A percentile compares a stretch with the other conserved stretches of the same genome.
Conservation (phyloP, 2,888 invertebrate species). For the Athalia circularis region DNA sequence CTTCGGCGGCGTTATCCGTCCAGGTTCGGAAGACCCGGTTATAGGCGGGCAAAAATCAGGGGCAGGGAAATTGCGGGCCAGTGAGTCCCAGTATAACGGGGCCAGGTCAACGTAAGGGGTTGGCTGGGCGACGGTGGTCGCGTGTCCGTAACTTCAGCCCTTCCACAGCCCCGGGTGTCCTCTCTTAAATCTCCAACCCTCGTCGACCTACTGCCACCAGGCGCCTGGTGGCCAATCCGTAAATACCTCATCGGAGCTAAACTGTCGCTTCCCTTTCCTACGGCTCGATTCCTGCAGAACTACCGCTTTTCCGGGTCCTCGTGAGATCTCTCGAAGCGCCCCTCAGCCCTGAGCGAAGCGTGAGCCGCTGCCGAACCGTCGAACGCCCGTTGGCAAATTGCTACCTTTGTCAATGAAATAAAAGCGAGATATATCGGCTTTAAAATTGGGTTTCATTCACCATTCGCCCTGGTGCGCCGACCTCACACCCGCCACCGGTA, state of each 20-base stretch:
- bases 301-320: constrained; percentile 12
- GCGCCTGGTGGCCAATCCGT: constrained; percentile 64
- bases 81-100: constrained; percentile 3
- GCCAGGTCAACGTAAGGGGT: constrained; percentile 21
- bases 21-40: neutral
- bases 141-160: constrained; percentile 60
- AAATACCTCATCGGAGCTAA: constrained; percentile 70
- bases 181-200: constrained; percentile 46
- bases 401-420: constrained; percentile 45
- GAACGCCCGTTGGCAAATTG: constrained; percentile 44
- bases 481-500: constrained; percentile 26
- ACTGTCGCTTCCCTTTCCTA: constrained; percentile 65
- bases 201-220: constrained; percentile 45
- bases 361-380: neutral
- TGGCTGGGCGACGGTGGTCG: constrained; percentile 54
- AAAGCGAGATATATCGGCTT: constrained; percentile 43
- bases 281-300: constrained; percentile 20
- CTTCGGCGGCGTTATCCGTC: neutral
- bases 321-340: constrained; percentile 12
- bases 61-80: constrained; percentile 16
- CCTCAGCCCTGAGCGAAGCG: constrained; percentile 27
- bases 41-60: constrained; percentile 18
- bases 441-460: constrained; percentile 46
- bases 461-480: constrained; percentile 27
- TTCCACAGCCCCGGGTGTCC: constrained; percentile 40